Conservation (phyloP, 2,113 vertebrate genomes). For the Gadus macrocephalus region DNA sequence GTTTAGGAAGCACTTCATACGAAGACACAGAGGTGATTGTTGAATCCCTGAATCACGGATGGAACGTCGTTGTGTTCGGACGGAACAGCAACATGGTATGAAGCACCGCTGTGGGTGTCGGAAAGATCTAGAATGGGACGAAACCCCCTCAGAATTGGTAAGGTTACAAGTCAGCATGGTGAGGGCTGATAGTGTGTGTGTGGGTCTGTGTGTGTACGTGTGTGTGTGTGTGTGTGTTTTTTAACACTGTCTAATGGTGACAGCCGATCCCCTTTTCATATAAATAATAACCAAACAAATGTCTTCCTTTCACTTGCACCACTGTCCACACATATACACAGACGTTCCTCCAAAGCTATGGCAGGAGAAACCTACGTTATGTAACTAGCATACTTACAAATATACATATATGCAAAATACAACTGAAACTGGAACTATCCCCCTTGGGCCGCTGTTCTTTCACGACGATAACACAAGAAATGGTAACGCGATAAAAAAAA, state of each 20-base stretch:
- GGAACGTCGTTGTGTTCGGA: no score
- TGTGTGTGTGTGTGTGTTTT: slow-evolving; percentile 21
- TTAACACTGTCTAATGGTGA: slow-evolving; percentile 43
- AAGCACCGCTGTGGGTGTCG: slow-evolving; percentile 22
- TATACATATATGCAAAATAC: slow-evolving; percentile 67
- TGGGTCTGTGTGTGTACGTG: not conserved
- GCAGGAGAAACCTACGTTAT: slow-evolving; percentile 56
- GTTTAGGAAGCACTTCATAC: slow-evolving; percentile 55
- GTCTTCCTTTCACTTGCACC: slow-evolving; percentile 55
- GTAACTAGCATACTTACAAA: slow-evolving; percentile 69
- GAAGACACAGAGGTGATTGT: slow-evolving; percentile 64
- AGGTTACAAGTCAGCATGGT: slow-evolving; percentile 29
- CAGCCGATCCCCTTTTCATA: slow-evolving; percentile 58
- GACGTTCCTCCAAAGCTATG: slow-evolving; percentile 56
- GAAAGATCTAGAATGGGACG: slow-evolving; percentile 50
- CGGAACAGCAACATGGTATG: not conserved
- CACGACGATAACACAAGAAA: slow-evolving; percentile 57
- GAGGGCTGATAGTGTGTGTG: slow-evolving; percentile 26
- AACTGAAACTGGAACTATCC: slow-evolving; percentile 50
- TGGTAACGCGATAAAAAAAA: slow-evolving; percentile 65
- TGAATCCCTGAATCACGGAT: slow-evolving; percentile 49
- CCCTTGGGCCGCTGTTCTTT: slow-evolving; percentile 59
- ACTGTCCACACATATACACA: slow-evolving; percentile 56
- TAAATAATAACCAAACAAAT: slow-evolving; percentile 76
- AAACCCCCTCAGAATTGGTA: slow-evolving; percentile 24